Evolutionary conservation across 1,140 invertebrate species (phyloP), one percentile per base, ranked within the genome.

Genomic region (Halyomorpha halys): DNA sequence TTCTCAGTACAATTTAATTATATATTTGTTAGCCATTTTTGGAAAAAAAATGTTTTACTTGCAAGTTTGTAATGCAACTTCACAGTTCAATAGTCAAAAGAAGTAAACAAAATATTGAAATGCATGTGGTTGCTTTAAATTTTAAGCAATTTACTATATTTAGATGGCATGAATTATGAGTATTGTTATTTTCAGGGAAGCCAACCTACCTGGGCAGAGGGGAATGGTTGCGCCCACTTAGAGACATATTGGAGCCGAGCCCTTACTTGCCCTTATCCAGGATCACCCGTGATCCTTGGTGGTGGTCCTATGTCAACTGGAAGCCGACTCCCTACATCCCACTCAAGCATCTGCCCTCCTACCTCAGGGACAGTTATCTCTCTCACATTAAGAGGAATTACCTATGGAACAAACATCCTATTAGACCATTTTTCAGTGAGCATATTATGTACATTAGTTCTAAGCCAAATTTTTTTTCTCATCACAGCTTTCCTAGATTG

Each of bases 381-480:
- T 91, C 88, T 70, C 89, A 89, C 60, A 81, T 91, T 72, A 91
- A 90, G 81, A 86, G 87, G 76, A 86, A 83, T 76, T 91, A 89
- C 78, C 81, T 91, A 69, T 91, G 89, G 89, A 85, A 86, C 74
- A 85, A 86, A 77, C 89, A 91, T 76, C 89, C 89, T 72, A 82
- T 89, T 75, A 86, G 89, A 79, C 87, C 90, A 74, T 39, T 39
- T 39, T 87, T 89, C 76, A 90, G 86, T 80, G 84, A 80, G 77
- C 80, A 39, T 39, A 11, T 39, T 11, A 30, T 3, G 3, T 8
- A 30, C 8, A 30, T 30, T n/a, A n/a, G n/a, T n/a, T n/a, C n/a
- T n/a, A n/a, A n/a, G n/a, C n/a, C n/a, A n/a, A n/a, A n/a, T n/a
- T n/a, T n/a, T n/a, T n/a, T n/a, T n/a, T n/a, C n/a, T n/a, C n/a